Conservation (phyloP, 2,888 invertebrate genomes). For the Lamellibrachia satsuma region DNA sequence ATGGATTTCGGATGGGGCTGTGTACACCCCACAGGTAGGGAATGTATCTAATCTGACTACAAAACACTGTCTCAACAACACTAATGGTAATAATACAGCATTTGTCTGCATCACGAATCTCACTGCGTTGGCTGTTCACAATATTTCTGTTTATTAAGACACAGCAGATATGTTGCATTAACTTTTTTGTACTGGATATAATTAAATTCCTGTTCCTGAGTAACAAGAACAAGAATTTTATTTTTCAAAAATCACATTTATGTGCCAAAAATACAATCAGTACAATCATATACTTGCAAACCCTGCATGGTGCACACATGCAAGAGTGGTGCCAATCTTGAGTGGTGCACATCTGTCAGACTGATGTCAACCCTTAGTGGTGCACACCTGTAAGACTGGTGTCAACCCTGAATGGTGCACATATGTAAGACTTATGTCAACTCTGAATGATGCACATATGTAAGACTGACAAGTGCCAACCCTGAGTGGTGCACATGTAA, state of each 20-base stretch:
- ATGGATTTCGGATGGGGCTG: not conserved
- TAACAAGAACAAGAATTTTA: not conserved
- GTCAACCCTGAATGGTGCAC: no score
- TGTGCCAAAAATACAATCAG: no score
- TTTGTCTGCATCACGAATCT: not conserved
- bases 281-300: no score
- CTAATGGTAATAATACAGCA: not conserved
- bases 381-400: no score
- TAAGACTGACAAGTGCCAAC: no score
- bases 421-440: no score
- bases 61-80: not conserved
- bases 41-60: not conserved
- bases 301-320: no score
- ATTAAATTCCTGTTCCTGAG: not conserved
- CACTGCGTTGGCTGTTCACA: not conserved
- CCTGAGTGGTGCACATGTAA: no score
- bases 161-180: not conserved
- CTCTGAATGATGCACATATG: no score
- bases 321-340: no score
- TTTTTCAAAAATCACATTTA: not conserved
- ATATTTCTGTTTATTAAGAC: not conserved
- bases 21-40: not conserved
- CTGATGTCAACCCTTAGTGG: no score
- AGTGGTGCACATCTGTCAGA: no score
- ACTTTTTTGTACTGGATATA: not conserved